Percentiles rank a stretch among this genome's conserved stretches.
Evolutionary conservation across 2,888 invertebrate species (phyloP).

Genomic region (Noctua janthe): DNA sequence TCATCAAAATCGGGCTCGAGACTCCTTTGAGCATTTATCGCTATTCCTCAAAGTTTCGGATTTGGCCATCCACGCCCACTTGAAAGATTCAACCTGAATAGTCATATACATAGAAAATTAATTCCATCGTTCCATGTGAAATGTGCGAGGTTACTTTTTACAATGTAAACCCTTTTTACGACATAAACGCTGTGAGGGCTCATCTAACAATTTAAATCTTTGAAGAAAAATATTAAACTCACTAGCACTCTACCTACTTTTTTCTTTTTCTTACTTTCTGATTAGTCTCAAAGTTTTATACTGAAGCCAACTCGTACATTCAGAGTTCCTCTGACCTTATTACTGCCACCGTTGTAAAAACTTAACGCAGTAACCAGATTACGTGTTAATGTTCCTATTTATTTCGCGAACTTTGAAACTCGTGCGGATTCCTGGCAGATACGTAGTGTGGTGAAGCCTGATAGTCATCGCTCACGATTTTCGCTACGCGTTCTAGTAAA

Average conservation of each 20-base stretch:
- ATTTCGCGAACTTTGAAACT: slow-evolving; percentile 63
- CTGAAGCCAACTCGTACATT: slow-evolving; percentile 31
- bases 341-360: slow-evolving; percentile 50
- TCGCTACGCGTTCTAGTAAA: slow-evolving; percentile 34
- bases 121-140: not conserved
- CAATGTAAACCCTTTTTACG: not conserved
- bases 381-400: slow-evolving; percentile 64
- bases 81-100: too few relatives aligned
- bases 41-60: too few relatives aligned
- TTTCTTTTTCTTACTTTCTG: slow-evolving; percentile 13
- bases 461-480: slow-evolving; percentile 65
- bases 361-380: slow-evolving; percentile 58
- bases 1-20: too few relatives aligned
- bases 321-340: slow-evolving; percentile 41
- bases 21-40: too few relatives aligned
- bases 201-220: not conserved
- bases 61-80: too few relatives aligned
- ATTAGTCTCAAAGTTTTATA: slow-evolving; percentile 49
- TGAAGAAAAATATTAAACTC: not conserved
- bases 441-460: slow-evolving; percentile 45
- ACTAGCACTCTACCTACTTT: not conserved
- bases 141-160: not conserved
- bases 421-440: slow-evolving; percentile 50
- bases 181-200: not conserved
- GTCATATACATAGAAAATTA: not conserved